A percentile compares a stretch with the other conserved stretches of the same genome.
These are phyloP conservation scores for Cettia cetti DNA, from an alignment of 2,113 vertebrate species.

Conservation along the genomic window DNA sequence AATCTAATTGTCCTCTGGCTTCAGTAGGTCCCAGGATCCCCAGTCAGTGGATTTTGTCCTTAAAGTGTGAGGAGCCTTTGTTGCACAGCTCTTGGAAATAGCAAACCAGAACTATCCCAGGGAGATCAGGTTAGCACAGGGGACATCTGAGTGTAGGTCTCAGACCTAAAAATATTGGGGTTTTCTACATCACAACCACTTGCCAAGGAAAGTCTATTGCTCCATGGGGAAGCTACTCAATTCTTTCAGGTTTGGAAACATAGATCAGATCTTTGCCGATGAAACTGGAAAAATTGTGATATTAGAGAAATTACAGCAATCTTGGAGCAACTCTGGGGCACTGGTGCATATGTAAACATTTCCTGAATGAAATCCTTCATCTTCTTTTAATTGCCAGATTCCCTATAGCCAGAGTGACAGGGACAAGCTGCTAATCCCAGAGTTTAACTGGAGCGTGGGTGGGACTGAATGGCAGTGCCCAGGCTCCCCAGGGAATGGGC, in stretches of 20 bases:
- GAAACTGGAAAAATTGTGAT: not conserved
- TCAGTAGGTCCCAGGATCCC: not conserved
- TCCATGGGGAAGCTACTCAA: not conserved
- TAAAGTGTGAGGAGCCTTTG: not conserved
- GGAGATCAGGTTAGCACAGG: not conserved
- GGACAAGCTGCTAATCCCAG: not conserved
- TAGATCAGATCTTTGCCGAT: not conserved
- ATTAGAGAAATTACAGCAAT: not conserved
- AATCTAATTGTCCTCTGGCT: fast-evolving
- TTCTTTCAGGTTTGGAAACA: not conserved
- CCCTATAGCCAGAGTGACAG: not conserved
- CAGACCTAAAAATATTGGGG: not conserved
- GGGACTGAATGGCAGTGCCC: not conserved
- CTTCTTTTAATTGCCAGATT: not conserved
- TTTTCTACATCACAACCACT: not conserved
- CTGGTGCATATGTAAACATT: fast-evolving
- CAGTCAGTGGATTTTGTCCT: not conserved
- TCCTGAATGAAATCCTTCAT: not conserved
- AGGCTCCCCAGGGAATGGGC: not conserved
- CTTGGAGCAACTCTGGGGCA: not conserved
- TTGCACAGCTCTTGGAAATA: not conserved
- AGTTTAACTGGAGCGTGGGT: not conserved
- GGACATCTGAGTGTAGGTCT: not conserved
- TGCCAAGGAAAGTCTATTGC: not conserved
- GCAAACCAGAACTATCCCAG: not conserved